Percentiles rank a stretch among this genome's conserved stretches.
These are phyloP conservation scores for Hyppa rectilinea DNA, from an alignment of 2,888 invertebrate genomes.

Conservation along the genomic window DNA sequence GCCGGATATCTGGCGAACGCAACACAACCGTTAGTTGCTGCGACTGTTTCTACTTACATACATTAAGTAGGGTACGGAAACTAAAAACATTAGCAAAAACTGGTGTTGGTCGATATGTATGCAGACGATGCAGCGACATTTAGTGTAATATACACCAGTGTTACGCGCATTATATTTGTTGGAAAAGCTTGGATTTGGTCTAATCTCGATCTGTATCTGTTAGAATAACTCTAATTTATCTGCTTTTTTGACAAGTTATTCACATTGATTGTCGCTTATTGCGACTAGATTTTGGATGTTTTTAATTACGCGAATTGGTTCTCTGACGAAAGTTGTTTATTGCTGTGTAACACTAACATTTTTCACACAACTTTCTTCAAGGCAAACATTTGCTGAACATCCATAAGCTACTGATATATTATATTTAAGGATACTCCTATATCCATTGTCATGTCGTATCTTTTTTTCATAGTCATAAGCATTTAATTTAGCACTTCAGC, in stretches of 20 bases:
- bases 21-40: slow-evolving; percentile 56
- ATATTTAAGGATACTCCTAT: not conserved
- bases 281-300: not conserved
- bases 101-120: slow-evolving; percentile 40
- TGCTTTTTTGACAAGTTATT: not conserved
- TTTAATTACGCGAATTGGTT: not conserved
- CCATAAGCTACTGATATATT: not conserved
- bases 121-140: slow-evolving; percentile 28
- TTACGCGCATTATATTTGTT: not conserved
- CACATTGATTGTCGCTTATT: too few relatives aligned
- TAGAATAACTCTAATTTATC: not conserved
- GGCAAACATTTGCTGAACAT: not conserved
- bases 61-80: slow-evolving; percentile 12
- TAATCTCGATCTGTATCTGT: not conserved
- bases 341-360: not conserved
- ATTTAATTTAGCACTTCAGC: too few relatives aligned
- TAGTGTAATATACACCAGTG: slow-evolving; percentile 29
- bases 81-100: slow-evolving; percentile 46
- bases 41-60: slow-evolving; percentile 37
- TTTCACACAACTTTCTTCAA: not conserved
- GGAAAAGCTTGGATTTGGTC: not conserved
- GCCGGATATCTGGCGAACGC: slow-evolving; percentile 69
- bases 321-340: not conserved
- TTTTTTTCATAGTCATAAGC: too few relatives aligned
- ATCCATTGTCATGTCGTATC: not conserved